Base-by-base conservation (phyloP, 2,888 invertebrate species). In the Ashinkailepas kermadecensis region DNA sequence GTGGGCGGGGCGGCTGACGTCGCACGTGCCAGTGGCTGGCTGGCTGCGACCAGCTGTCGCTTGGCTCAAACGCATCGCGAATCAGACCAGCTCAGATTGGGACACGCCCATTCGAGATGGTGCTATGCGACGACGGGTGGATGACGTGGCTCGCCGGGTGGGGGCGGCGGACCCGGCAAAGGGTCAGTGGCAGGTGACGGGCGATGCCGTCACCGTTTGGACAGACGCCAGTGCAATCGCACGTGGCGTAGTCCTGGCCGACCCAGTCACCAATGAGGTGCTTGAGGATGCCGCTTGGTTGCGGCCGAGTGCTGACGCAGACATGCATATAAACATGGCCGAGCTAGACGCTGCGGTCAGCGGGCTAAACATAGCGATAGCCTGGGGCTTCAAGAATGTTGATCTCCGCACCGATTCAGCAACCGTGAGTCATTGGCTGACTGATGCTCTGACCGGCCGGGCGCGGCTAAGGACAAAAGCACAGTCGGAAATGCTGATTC, bases 21-120 rank as follows among this genome's bases (percentile, higher is more conserved):
- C n/a, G 11, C 82, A 82, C 21, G 54, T 80, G 58, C 82, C 80
- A 1, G 70, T 82, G 13, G 59, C 81, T 15, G 54, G 82, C 7
- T 82, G 82, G 78, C 65, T 82, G 58, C 8, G 81, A 21, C 56
- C 56, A n/a, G 81, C 81, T 57, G 80, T 39, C n/a, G 58, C 80
- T n/a, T 80, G 58, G 21, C 65, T 82, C 59, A 82, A 80, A 58
- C 18, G 59, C 13, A 58, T 13, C 18, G 74, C 54, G 18, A 81
- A 81, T 13, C 25, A 54, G 57, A 25, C 54, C 1, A 67, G 15
- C 12, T 3, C 56, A 23, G 62, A 62, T 54, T 81, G 81, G 78
- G 78, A 81, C 62, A 56, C 62, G 18, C 59, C 21, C 4, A 39
- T 54, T 39, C 15, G 7, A 8, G 70, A 81, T 56, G 10, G 56